phyloP scores from a whole-genome alignment of 2,113 vertebrate genomes.

The Hippocampus abdominalis region DNA sequence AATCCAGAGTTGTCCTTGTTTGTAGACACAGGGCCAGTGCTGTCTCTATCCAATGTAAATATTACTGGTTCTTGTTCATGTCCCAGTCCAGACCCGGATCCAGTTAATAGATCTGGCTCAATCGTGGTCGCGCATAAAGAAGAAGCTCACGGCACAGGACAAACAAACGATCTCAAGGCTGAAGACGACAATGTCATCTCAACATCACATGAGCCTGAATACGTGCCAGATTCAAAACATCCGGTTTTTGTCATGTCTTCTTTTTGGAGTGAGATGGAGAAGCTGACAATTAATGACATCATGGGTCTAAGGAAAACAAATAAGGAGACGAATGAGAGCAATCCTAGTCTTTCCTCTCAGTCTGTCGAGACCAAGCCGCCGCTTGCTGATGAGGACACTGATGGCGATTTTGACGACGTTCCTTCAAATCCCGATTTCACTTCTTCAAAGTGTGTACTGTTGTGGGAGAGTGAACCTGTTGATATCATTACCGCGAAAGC shows the following conservation, averaged over 20 bases:
- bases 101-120: not conserved
- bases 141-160: not conserved
- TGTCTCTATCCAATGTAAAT: conserved; percentile 19
- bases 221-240: conserved; percentile 9
- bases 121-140: not conserved
- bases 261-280: conserved; percentile 79
- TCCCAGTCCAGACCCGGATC: conserved; percentile 8
- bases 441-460: conserved; percentile 17
- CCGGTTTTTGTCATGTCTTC: conserved; percentile 71
- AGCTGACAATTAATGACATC: conserved; percentile 77
- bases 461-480: conserved; percentile 52
- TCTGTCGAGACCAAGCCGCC: conserved; percentile 33
- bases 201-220: conserved; percentile 14
- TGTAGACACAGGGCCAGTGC: conserved; percentile 22
- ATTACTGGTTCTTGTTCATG: conserved; percentile 24
- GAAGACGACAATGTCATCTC: not conserved
- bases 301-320: conserved; percentile 50
- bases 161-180: not conserved
- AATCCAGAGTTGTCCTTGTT: conserved; percentile 1
- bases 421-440: conserved; percentile 21
- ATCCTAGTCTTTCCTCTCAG: conserved; percentile 56
- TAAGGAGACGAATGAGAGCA: conserved; percentile 19
- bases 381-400: conserved; percentile 18
- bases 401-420: conserved; percentile 21
- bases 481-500: conserved; percentile 30